Evolutionary conservation across 2,888 invertebrate genomes (phyloP).

Genomic region (Meliscaeva auricollis): DNA sequence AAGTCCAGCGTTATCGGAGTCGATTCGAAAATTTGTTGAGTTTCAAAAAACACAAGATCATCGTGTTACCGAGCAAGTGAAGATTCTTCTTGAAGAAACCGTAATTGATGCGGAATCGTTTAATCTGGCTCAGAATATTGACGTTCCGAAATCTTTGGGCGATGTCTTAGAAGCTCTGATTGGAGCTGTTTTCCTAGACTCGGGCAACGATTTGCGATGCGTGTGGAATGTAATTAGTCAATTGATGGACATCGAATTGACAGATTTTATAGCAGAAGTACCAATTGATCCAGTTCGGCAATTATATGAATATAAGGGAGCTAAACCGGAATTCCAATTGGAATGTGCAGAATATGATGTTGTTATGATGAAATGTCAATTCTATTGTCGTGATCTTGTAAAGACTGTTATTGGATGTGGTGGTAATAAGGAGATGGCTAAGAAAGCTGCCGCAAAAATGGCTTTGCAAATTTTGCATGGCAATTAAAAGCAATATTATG

Average conservation of each 20-base stretch:
- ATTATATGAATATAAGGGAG: slow-evolving; percentile 92
- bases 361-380: slow-evolving; percentile 87
- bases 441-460: slow-evolving; percentile 91
- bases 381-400: slow-evolving; percentile 86
- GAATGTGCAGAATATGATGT: slow-evolving; percentile 80
- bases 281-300: slow-evolving; percentile 96
- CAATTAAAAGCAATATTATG: slow-evolving; percentile 23
- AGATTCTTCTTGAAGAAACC: slow-evolving; percentile 81
- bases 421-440: slow-evolving; percentile 88
- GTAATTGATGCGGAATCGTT: slow-evolving; percentile 74
- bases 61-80: slow-evolving; percentile 81
- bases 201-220: slow-evolving; percentile 88
- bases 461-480: slow-evolving; percentile 86
- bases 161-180: slow-evolving; percentile 96
- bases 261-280: slow-evolving; percentile 91
- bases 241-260: slow-evolving; percentile 94
- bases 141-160: slow-evolving; percentile 95
- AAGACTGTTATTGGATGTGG: slow-evolving; percentile 89
- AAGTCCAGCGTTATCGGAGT: slow-evolving; percentile 84
- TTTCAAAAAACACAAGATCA: slow-evolving; percentile 81
- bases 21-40: slow-evolving; percentile 83
- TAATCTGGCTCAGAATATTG: slow-evolving; percentile 89
- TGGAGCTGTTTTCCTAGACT: slow-evolving; percentile 96
- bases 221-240: slow-evolving; percentile 94
- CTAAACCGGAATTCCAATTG: slow-evolving; percentile 88